Evolutionary conservation across 2,797 vertebrate species (phyloP).

Genomic region (Dendrocincla fuliginosa): DNA sequence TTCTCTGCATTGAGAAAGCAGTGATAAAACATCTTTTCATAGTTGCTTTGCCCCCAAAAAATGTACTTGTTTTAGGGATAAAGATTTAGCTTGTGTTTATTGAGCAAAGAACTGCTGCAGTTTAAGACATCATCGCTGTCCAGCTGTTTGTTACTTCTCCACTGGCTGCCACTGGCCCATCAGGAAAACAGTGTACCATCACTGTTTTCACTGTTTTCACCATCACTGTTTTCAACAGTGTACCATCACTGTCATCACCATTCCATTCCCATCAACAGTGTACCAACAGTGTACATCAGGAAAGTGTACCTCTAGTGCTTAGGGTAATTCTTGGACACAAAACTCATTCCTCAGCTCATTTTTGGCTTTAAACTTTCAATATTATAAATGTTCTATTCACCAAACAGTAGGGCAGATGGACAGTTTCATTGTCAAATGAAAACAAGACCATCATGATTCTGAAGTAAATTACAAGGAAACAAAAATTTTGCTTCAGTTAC

Average conservation of each 20-base stretch:
- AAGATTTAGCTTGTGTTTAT: background rate
- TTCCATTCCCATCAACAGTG: too few species aligned
- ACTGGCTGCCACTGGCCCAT: background rate
- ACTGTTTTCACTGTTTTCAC: too few species aligned
- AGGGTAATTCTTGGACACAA: accelerated
- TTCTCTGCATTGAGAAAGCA: background rate
- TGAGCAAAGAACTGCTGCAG: background rate
- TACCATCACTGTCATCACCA: too few species aligned
- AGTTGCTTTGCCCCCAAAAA: background rate
- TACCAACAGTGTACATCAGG: too few species aligned
- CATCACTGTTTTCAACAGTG: too few species aligned
- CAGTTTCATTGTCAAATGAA: background rate
- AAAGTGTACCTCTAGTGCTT: background rate
- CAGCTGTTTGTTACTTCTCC: background rate
- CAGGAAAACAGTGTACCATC: background rate
- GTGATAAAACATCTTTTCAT: background rate
- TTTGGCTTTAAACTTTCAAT: background rate
- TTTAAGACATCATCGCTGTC: accelerated
- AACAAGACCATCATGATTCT: background rate
- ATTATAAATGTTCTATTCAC: background rate
- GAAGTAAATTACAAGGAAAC: background rate
- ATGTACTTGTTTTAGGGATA: background rate
- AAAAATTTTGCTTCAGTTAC: background rate
- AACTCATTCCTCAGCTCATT: background rate
- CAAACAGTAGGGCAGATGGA: background rate